Evolutionary conservation across 2,797 vertebrate genomes (phyloP), one percentile per base, ranked within the genome.

Genomic region (Chiroxiphia lanceolata): DNA sequence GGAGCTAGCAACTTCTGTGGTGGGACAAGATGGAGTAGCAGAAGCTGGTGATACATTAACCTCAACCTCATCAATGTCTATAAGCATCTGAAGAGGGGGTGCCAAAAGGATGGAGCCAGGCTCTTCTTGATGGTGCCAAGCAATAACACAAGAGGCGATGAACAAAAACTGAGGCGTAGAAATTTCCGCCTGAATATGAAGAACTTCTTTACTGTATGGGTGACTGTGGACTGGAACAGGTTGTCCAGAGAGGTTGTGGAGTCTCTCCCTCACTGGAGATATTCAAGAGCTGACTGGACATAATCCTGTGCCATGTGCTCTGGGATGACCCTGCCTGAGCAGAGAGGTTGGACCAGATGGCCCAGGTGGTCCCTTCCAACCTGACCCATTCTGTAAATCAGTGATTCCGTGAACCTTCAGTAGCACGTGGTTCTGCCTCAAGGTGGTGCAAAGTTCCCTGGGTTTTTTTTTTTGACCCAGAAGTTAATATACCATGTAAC

Each of bases 1-100:
- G 26, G 31, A 45, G 18, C 8, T 3, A 65, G 21, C 1, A 38
- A 2, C 9, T 69, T 74, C 51, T 38, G 0, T 1, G 2, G 3
- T 40, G 26, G n/a, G 25, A n/a, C 29, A 72, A 45, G 15, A 56
- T 40, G 29, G 16, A 88, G 15, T 7, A 82, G 33, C 9, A 87
- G 50, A 65, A 75, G 20, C 1, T 69, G 34, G 13, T 51, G 63
- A 51, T 14, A 36, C 11, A 34, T 77, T 38, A 61, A 69, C 9
- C 10, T 71, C 27, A 74, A 17, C 5, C 11, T 9, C 29, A 40
- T 26, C 20, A 34, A 31, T 31, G 5, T 40, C 50, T 34, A 5
- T 13, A 18, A 38, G 19, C 34, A 38, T 44, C 36, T 63, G 44
- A 50, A 59, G 17, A 34, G 14, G 26, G 10, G 8, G 18, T 18